These are phyloP conservation scores for Baronia brevicornis DNA, from an alignment of 2,888 invertebrate species.

Conservation along the genomic window DNA sequence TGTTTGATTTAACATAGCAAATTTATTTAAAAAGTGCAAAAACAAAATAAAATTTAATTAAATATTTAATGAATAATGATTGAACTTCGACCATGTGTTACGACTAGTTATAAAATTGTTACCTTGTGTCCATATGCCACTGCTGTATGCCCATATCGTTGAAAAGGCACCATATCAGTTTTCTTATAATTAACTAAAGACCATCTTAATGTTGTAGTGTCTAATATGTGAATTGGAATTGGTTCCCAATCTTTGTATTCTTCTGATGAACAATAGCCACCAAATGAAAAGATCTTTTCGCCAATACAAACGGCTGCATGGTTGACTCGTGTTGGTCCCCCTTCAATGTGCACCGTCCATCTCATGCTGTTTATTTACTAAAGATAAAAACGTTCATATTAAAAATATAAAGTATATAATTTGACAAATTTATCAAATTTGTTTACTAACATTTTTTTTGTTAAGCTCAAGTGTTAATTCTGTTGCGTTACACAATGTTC, in stretches of 20 bases:
- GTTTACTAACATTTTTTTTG: constrained; percentile 3
- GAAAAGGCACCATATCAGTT: constrained; percentile 80
- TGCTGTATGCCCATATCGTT: constrained; percentile 95
- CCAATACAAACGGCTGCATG: constrained; percentile 91
- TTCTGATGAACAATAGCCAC: constrained; percentile 92
- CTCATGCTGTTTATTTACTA: constrained; percentile 67
- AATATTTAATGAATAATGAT: too few relatives aligned
- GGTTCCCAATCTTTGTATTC: constrained; percentile 84
- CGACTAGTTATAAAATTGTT: constrained; percentile 10
- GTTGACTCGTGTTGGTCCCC: constrained; percentile 93
- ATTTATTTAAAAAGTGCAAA: too few relatives aligned
- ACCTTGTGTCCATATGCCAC: constrained; percentile 84
- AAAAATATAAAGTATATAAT: too few relatives aligned
- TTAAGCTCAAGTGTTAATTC: too few relatives aligned
- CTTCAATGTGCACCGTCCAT: constrained; percentile 91
- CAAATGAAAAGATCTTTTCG: constrained; percentile 90
- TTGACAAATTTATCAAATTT: too few relatives aligned
- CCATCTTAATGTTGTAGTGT: constrained; percentile 82
- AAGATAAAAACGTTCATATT: constrained; percentile 11
- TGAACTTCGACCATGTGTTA: neutral
- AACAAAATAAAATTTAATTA: too few relatives aligned
- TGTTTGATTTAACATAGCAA: too few relatives aligned
- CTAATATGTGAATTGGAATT: constrained; percentile 90
- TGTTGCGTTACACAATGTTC: too few relatives aligned
- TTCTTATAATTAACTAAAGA: constrained; percentile 66